Evolutionary conservation across 2,888 invertebrate species (phyloP).

Genomic region (Mongoloraphidia duomilia): DNA sequence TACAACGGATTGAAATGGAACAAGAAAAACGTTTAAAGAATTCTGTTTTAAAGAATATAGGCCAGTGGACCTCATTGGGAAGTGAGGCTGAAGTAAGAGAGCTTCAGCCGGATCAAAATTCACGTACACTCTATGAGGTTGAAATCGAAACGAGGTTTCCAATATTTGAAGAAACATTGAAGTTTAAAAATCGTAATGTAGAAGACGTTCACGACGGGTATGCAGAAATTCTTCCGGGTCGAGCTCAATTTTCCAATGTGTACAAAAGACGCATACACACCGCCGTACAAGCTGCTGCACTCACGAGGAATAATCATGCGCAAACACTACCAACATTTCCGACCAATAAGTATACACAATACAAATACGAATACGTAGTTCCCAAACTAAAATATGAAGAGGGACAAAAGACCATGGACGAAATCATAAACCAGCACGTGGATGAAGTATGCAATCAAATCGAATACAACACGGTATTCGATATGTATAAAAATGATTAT

Average conservation of each 20-base stretch:
- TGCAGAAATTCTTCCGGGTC: slow-evolving; percentile 45
- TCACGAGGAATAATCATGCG: slow-evolving; percentile 31
- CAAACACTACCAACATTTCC: slow-evolving; percentile 57
- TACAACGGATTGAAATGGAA: slow-evolving; percentile 18
- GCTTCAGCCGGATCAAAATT: slow-evolving; percentile 31
- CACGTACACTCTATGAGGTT: slow-evolving; percentile 45
- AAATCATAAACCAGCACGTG: neutral
- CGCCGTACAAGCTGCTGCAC: slow-evolving; percentile 41
- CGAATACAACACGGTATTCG: slow-evolving; percentile 36
- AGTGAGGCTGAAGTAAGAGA: slow-evolving; percentile 49
- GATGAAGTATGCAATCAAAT: slow-evolving; percentile 13
- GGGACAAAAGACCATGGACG: neutral
- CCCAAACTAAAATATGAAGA: neutral
- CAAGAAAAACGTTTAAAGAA: slow-evolving; percentile 28
- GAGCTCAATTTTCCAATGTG: slow-evolving; percentile 41
- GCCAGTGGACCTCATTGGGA: slow-evolving; percentile 45
- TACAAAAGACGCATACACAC: slow-evolving; percentile 40
- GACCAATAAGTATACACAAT: slow-evolving; percentile 55
- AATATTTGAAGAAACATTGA: slow-evolving; percentile 27
- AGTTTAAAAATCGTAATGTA: slow-evolving; percentile 38
- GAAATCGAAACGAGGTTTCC: slow-evolving; percentile 53
- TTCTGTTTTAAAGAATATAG: slow-evolving; percentile 39
- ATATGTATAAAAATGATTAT: slow-evolving; percentile 50
- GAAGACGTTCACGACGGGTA: slow-evolving; percentile 51
- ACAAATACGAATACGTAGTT: slow-evolving; percentile 29